Conservation (phyloP, 2,888 invertebrate species). For the Tipula unca region DNA sequence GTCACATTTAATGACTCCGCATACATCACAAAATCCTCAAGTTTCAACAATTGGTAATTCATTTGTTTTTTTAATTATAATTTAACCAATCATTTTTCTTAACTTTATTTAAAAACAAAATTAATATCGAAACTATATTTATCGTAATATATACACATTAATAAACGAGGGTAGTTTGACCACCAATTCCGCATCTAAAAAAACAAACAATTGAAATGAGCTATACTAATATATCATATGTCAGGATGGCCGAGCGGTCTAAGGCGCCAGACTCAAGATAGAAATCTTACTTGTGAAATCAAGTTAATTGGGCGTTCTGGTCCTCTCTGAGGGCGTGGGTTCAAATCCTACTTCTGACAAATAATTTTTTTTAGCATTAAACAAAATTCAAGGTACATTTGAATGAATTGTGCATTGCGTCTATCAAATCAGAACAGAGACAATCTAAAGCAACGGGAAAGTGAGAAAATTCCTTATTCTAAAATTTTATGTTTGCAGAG, state of each 20-base stretch:
- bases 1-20: too few species aligned
- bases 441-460: too few species aligned
- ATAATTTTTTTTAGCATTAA: not conserved
- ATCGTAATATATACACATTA: not conserved
- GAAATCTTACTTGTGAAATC: not conserved
- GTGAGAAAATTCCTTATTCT: too few species aligned
- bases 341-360: conserved; percentile 20
- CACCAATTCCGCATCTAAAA: conserved; percentile 2
- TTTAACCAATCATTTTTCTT: not conserved
- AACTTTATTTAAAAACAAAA: not conserved
- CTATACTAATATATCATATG: not conserved
- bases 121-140: not conserved
- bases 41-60: not conserved
- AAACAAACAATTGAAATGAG: not conserved
- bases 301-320: conserved; percentile 16
- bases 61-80: not conserved
- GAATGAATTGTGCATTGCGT: too few species aligned
- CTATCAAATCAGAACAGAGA: too few species aligned
- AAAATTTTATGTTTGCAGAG: too few species aligned
- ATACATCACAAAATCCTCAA: not conserved
- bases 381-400: too few species aligned
- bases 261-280: conserved; percentile 21
- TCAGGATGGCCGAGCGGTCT: conserved; percentile 21
- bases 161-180: not conserved
- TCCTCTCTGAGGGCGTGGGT: conserved; percentile 21